Evolutionary conservation across 2,797 vertebrate genomes (phyloP), one percentile per base, ranked within the genome.

Genomic region (Triplophysa yarkandensis): DNA sequence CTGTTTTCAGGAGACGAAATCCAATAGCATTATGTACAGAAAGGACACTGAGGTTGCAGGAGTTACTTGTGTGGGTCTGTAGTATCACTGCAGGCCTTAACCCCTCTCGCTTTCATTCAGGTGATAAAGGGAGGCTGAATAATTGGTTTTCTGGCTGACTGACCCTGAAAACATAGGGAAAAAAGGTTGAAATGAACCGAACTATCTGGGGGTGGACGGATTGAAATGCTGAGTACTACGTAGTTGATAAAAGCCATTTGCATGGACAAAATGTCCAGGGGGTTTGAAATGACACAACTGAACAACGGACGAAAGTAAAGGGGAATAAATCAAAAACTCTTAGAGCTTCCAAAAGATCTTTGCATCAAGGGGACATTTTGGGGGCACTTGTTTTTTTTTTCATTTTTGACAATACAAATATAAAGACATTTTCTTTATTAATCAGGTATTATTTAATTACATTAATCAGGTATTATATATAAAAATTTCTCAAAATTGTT

Each of bases 111-210:
- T 75, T 80, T 71, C 81, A 63, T 77, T 80, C 71, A 83, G 83
- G 77, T 83, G 84, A 85, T 75, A 78, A 80, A 81, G 58, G 84
- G 72, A 62, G 54, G 61, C 28, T 27, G 71, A 78, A 68, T 89
- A 86, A 88, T 88, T 86, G 86, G 79, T 77, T 77, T 87, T 89
- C 85, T 85, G 83, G 85, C 74, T 85, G 83, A 79, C 75, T 88
- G 86, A 89, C 86, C 85, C 80, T 86, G 83, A 88, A 84, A 76
- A 77, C 77, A 81, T 60, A 64, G 68, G 77, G 82, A 80, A 85
- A 86, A 69, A 62, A 61, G 83, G 75, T 25, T 78, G 69, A 78
- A 82, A 81, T 78, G 77, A 76, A 78, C 73, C 70, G 57, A 74
- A 80, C 69, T 68, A 73, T 76, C 77, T 67, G 57, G 77, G 66